phyloP scores from a whole-genome alignment of 37 sponge, comb jelly and placozoan species.

The Axinella damicornis region DNA sequence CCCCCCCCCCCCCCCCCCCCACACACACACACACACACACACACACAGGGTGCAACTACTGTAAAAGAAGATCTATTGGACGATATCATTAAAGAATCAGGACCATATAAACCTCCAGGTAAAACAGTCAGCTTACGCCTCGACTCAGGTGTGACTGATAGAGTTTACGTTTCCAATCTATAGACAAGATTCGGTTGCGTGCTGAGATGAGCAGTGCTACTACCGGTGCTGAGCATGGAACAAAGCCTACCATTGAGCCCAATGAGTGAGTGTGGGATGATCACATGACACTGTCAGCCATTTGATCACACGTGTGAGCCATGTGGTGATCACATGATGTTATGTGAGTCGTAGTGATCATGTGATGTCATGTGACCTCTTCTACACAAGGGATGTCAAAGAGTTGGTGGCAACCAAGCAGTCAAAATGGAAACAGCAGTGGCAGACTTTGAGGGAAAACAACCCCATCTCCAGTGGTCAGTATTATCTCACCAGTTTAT shows the following conservation, averaged over 20 bases:
- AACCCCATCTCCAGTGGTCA: conserved; percentile 84
- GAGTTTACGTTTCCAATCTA: neutral
- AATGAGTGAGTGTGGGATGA: conserved; percentile 52
- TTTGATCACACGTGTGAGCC: too few relatives aligned
- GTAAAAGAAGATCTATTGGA: conserved; percentile 84
- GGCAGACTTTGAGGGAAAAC: conserved; percentile 72
- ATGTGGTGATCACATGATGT: too few relatives aligned
- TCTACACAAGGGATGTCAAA: conserved; percentile 60
- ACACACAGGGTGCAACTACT: conserved; percentile 62
- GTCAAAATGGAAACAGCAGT: conserved; percentile 76
- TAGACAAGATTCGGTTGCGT: conserved; percentile 32
- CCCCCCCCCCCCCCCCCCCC: neutral
- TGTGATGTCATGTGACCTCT: neutral
- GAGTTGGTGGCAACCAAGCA: conserved; percentile 63
- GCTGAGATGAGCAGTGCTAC: conserved; percentile 25
- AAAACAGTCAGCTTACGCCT: too few relatives aligned
- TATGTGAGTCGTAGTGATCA: neutral
- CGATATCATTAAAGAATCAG: conserved; percentile 74
- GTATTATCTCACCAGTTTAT: too few relatives aligned
- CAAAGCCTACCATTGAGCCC: conserved; percentile 36
- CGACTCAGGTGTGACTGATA: too few relatives aligned
- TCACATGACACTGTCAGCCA: neutral
- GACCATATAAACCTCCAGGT: conserved; percentile 79
- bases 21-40: too few relatives aligned
- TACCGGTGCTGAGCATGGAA: neutral